Evolutionary conservation across 2,888 invertebrate genomes (phyloP).

Genomic region (Xestoiulus laeticollis): DNA sequence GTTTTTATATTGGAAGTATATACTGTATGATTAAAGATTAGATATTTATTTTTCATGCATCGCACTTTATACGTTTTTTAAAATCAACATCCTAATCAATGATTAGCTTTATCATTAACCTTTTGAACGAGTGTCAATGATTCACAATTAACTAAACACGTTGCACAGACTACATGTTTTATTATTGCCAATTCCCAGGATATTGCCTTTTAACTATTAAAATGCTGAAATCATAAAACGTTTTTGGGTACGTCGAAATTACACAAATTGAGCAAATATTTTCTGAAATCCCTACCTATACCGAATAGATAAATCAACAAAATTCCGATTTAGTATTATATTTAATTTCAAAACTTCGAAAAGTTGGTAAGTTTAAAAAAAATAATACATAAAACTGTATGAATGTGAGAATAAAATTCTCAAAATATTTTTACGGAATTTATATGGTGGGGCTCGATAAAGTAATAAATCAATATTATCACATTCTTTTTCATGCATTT

Average conservation of each 20-base stretch:
- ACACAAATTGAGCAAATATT: neutral
- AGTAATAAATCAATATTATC: no score
- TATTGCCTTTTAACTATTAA: neutral
- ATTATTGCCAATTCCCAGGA: neutral
- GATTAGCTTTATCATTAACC: constrained; percentile 20
- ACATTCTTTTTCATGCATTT: no score
- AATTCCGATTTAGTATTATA: neutral
- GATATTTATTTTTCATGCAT: neutral
- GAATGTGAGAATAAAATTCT: neutral
- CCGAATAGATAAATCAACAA: neutral
- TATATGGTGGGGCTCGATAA: no score
- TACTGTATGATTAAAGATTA: neutral
- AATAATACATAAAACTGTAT: no score
- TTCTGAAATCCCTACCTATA: neutral
- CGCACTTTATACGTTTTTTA: neutral
- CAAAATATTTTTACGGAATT: neutral
- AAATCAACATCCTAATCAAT: constrained; percentile 27
- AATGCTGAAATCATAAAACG: neutral
- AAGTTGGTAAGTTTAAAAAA: no score
- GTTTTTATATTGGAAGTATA: neutral
- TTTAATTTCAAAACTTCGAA: no score
- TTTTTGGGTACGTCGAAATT: neutral
- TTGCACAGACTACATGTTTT: neutral
- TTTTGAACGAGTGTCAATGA: neutral
- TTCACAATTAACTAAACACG: neutral